Percentiles rank a stretch among this genome's conserved stretches.
phyloP scores from a whole-genome alignment of 2,113 vertebrate species.

The Neolamprologus toae region DNA sequence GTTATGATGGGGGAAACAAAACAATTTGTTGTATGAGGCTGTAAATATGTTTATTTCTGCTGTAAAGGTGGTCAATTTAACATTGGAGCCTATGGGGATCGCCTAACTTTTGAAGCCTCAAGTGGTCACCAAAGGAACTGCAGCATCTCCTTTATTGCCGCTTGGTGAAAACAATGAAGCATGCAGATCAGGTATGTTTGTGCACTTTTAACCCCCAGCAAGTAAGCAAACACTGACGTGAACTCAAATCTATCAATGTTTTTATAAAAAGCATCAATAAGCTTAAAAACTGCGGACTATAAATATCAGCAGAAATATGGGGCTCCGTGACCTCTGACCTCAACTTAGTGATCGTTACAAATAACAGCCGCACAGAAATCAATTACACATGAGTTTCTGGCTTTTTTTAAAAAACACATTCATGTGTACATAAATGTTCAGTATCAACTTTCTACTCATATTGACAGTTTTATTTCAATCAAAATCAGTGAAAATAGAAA shows the following conservation, averaged over 20 bases:
- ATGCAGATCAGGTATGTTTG: background rate
- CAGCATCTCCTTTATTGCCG: background rate
- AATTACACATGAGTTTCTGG: background rate
- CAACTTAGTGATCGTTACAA: background rate
- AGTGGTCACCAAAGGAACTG: background rate
- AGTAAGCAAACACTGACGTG: background rate
- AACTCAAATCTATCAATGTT: background rate
- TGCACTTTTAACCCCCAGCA: background rate
- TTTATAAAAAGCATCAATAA: background rate
- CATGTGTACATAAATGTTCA: background rate
- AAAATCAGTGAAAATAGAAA: background rate
- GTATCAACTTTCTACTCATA: background rate
- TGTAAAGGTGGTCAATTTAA: background rate
- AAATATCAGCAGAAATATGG: background rate
- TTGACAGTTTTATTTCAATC: background rate
- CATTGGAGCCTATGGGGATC: background rate
- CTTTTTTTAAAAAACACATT: background rate
- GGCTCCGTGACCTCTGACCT: conserved; percentile 4
- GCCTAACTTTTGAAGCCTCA: background rate
- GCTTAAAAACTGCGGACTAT: background rate
- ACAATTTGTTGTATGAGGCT: background rate
- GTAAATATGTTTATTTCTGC: background rate
- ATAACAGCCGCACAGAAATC: background rate
- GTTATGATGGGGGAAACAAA: background rate
- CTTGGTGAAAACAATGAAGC: background rate